Evolutionary conservation across 2,113 vertebrate genomes (phyloP).

Genomic region (Solea solea): DNA sequence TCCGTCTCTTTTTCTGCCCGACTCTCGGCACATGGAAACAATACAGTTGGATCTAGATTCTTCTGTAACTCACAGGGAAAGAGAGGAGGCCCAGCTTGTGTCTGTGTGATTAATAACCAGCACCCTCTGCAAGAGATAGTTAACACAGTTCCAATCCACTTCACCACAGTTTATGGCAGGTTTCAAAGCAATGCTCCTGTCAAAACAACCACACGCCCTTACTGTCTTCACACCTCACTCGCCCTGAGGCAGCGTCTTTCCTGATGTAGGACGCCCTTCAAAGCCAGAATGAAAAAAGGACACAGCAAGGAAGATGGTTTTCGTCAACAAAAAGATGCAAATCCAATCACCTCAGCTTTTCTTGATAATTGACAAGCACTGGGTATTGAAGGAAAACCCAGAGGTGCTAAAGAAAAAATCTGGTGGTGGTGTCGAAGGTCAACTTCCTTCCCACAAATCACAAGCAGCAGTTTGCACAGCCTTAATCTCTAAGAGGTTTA

Average conservation of each 20-base stretch:
- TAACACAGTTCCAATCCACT: constrained; percentile 8
- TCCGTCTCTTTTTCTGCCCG: constrained; percentile 4
- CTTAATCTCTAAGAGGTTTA: constrained; percentile 46
- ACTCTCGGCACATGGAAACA: constrained; percentile 44
- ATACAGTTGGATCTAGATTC: constrained; percentile 38
- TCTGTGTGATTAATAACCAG: constrained; percentile 33
- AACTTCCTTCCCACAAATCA: constrained; percentile 16
- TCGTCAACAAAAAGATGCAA: background rate
- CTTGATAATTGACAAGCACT: background rate
- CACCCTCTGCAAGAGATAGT: background rate
- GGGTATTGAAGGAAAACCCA: background rate
- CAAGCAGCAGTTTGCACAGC: background rate
- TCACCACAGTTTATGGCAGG: background rate
- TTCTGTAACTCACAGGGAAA: constrained; percentile 16
- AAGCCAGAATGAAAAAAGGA: background rate
- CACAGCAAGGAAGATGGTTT: background rate
- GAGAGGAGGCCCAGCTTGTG: constrained; percentile 25
- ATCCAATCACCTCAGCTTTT: background rate
- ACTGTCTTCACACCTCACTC: constrained; percentile 2
- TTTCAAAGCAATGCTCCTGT: constrained; percentile 36
- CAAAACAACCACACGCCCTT: constrained; percentile 23
- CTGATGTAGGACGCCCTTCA: background rate
- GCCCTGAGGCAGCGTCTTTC: background rate
- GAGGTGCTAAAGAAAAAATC: background rate
- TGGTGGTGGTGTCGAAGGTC: constrained; percentile 12